These are phyloP conservation scores for Amphiura filiformis DNA, from an alignment of 35 echinoderm and acorn worm species.

Conservation along the genomic window DNA sequence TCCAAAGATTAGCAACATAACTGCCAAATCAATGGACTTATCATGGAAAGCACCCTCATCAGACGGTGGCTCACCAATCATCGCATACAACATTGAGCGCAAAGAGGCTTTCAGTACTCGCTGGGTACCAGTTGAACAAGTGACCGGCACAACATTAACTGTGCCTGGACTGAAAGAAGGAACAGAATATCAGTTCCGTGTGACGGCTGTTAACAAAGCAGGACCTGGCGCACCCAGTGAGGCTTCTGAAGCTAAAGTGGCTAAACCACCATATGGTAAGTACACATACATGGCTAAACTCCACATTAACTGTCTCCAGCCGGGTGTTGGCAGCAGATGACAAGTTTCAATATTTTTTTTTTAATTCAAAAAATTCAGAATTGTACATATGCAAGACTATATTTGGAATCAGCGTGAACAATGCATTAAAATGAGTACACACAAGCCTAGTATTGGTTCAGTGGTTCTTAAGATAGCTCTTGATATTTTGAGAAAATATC, in stretches of 20 bases:
- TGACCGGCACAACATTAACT: slow-evolving; percentile 35
- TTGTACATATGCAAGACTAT: too few species aligned
- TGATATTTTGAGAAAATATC: too few species aligned
- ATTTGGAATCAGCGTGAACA: too few species aligned
- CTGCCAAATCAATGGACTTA: slow-evolving; percentile 57
- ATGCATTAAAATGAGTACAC: too few species aligned
- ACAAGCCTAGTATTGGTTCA: too few species aligned
- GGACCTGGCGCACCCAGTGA: slow-evolving; percentile 74
- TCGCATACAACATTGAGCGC: slow-evolving; percentile 77
- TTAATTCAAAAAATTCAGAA: too few species aligned
- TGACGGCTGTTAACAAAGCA: slow-evolving; percentile 73
- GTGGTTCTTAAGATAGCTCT: too few species aligned
- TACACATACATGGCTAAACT: not conserved
- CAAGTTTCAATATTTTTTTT: too few species aligned
- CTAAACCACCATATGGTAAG: slow-evolving; percentile 88
- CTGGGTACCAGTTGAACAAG: slow-evolving; percentile 65
- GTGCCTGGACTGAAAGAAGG: slow-evolving; percentile 69
- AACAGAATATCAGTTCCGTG: slow-evolving; percentile 80
- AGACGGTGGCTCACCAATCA: slow-evolving; percentile 85
- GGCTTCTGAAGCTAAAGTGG: slow-evolving; percentile 36
- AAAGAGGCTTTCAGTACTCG: slow-evolving; percentile 70
- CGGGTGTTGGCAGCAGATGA: not conserved
- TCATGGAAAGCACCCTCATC: slow-evolving; percentile 58
- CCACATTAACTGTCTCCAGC: not conserved
- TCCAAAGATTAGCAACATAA: slow-evolving; percentile 56